Evolutionary conservation across 2,888 invertebrate species (phyloP).

Genomic region (Rhodophaea formosa): DNA sequence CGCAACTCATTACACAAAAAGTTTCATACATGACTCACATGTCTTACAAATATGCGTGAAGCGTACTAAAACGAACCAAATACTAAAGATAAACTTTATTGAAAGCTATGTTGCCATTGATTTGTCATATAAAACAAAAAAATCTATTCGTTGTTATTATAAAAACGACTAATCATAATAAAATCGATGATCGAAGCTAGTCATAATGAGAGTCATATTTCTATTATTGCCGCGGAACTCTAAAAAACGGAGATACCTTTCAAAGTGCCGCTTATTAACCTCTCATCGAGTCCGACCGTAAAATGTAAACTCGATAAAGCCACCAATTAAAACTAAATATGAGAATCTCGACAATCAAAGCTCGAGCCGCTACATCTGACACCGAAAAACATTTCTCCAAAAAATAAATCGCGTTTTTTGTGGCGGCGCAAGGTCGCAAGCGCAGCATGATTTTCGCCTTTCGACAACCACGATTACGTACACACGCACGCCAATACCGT

Average conservation of each 20-base stretch:
- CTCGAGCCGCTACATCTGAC: constrained; percentile 78
- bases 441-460: constrained; percentile 78
- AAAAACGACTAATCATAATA: constrained; percentile 57
- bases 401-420: constrained; percentile 75
- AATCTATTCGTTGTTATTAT: constrained; percentile 9
- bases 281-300: constrained; percentile 80
- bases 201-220: constrained; percentile 52
- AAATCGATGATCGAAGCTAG: constrained; percentile 51
- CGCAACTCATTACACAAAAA: constrained; percentile 18
- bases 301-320: constrained; percentile 82
- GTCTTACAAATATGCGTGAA: not conserved
- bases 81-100: not conserved
- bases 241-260: constrained; percentile 75
- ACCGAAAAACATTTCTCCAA: constrained; percentile 73
- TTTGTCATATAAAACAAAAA: not conserved
- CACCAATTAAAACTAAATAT: constrained; percentile 82
- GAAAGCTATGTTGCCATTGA: not conserved
- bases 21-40: constrained; percentile 34
- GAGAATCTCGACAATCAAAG: constrained; percentile 80
- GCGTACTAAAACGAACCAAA: not conserved
- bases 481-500: constrained; percentile 36
- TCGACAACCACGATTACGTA: constrained; percentile 59
- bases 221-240: constrained; percentile 71
- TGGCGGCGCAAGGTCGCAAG: constrained; percentile 70
- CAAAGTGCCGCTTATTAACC: constrained; percentile 81